Evolutionary conservation across 2,113 vertebrate species (phyloP).

Genomic region (Sinocyclocheilus anophthalmus): DNA sequence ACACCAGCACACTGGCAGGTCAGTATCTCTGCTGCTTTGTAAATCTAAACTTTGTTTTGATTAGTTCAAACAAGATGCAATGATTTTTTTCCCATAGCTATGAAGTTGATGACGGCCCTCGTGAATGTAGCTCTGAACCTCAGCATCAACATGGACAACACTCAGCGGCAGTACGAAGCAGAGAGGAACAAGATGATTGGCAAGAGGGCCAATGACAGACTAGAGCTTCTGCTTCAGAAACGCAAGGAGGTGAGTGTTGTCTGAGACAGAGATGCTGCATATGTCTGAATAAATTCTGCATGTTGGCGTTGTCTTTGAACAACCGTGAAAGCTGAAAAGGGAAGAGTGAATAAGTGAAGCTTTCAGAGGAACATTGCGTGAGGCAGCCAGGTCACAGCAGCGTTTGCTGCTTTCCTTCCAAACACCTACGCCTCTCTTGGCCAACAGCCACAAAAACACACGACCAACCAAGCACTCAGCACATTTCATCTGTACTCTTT

Average conservation of each 20-base stretch:
- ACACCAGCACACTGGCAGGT: slow-evolving; percentile 99
- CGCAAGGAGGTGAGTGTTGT: slow-evolving; percentile 89
- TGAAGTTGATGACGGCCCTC: slow-evolving; percentile 99
- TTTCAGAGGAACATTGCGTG: background rate
- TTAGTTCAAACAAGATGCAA: background rate
- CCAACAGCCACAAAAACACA: slow-evolving; percentile 13
- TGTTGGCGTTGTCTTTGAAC: background rate
- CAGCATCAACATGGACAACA: slow-evolving; percentile 99
- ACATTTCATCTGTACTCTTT: background rate
- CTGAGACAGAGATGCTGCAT: background rate
- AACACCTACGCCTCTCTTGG: slow-evolving; percentile 9
- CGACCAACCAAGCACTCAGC: background rate
- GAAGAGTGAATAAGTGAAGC: background rate
- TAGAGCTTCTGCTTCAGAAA: slow-evolving; percentile 95
- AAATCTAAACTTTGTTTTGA: background rate
- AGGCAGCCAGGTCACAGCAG: slow-evolving; percentile 11
- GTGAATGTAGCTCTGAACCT: slow-evolving; percentile 99
- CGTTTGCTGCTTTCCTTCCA: slow-evolving; percentile 6
- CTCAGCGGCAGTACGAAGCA: slow-evolving; percentile 95
- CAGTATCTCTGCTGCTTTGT: background rate
- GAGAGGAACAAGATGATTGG: slow-evolving; percentile 98
- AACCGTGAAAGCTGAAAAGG: background rate
- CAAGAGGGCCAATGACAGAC: slow-evolving; percentile 94
- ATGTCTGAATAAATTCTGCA: background rate
- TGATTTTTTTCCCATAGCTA: slow-evolving; percentile 75